A percentile compares a stretch with the other conserved stretches of the same genome.
Evolutionary conservation across 2,888 invertebrate species (phyloP).

Genomic region (Apantesis nais): DNA sequence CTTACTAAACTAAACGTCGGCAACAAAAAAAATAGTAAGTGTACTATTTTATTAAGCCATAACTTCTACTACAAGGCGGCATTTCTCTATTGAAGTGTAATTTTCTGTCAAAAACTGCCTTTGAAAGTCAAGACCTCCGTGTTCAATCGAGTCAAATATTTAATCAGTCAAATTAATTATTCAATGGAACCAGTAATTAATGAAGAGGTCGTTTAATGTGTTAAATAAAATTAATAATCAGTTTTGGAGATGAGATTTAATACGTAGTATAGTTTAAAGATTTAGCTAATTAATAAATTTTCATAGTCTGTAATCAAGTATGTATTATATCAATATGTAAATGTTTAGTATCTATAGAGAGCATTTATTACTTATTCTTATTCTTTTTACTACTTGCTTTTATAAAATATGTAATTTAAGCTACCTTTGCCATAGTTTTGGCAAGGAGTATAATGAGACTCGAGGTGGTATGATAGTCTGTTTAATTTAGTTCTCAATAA

Average conservation of each 20-base stretch:
- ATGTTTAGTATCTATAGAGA: background rate
- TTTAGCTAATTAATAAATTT: background rate
- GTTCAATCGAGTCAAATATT: background rate
- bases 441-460: too few relatives aligned
- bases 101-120: background rate
- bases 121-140: background rate
- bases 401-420: too few relatives aligned
- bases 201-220: background rate
- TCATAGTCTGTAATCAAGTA: background rate
- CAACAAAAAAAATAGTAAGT: background rate
- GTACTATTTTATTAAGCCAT: background rate
- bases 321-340: too few relatives aligned
- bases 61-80: background rate
- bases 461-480: too few relatives aligned
- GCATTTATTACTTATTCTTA: too few relatives aligned
- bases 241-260: background rate
- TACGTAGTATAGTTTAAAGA: background rate
- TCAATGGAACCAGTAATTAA: background rate
- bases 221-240: background rate
- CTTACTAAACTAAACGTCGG: too few relatives aligned
- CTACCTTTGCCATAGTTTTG: too few relatives aligned
- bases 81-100: background rate
- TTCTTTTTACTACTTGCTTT: too few relatives aligned
- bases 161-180: background rate
- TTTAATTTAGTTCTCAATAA: too few relatives aligned